phyloP scores from a whole-genome alignment of 1,140 invertebrate genomes.

The Galendromus occidentalis region DNA sequence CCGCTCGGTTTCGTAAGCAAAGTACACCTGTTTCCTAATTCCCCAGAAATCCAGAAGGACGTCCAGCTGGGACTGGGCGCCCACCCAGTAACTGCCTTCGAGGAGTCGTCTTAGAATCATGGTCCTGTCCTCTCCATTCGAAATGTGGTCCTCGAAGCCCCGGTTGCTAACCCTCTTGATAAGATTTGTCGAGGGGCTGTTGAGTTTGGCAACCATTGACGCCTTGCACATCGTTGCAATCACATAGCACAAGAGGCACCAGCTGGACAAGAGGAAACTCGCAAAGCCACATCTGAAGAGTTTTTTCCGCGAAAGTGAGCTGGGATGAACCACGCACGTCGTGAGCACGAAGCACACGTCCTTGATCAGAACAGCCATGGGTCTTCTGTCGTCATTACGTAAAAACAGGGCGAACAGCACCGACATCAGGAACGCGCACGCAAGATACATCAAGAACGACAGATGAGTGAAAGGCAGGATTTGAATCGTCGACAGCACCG shows the following conservation, averaged over 20 bases:
- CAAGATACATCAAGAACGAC: background rate
- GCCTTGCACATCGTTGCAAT: slow-evolving; percentile 1
- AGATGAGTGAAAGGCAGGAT: background rate
- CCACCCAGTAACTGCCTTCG: background rate
- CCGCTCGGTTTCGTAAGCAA: background rate
- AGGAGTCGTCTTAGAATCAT: background rate
- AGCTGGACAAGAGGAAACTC: background rate
- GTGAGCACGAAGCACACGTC: background rate
- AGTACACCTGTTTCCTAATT: background rate
- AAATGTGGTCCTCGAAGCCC: background rate
- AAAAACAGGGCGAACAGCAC: background rate
- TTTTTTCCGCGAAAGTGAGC: background rate
- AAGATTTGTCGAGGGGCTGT: background rate
- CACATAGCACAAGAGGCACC: background rate
- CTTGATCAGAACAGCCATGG: too few species aligned
- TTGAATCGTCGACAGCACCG: background rate
- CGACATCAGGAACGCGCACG: background rate
- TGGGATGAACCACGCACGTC: background rate
- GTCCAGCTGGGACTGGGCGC: background rate
- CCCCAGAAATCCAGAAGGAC: background rate
- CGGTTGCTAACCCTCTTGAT: background rate
- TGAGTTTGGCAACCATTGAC: background rate
- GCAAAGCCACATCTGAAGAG: background rate
- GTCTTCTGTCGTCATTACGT: background rate
- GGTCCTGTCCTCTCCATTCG: background rate